Evolutionary conservation across 1,140 invertebrate species (phyloP), one percentile per base, ranked within the genome.

Genomic region (Drosophila equinoxialis): DNA sequence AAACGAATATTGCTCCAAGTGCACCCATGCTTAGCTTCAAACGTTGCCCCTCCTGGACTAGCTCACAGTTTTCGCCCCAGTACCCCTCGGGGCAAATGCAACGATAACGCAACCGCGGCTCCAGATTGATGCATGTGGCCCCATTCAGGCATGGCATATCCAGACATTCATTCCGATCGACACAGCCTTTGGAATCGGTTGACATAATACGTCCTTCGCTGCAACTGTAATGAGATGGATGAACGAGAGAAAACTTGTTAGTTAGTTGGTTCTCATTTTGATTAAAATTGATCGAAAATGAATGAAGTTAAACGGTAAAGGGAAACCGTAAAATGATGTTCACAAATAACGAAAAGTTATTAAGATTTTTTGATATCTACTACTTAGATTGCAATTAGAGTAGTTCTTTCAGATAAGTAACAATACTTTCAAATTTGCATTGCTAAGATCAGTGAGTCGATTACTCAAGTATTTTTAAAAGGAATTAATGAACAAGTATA

Each of bases 51-150:
- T 95, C 94, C 77, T 94, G 93, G 37, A 94, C 92, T 42, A 94
- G 91, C 81, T 95, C 94, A 91, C 95, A 96, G 73, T 95, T 93
- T 64, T 93, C 93, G n/a, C 95, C 95, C 83, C 93, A 94, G 91
- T 94, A 96, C 11, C 94, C 94, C 68, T 93, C 92, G 2, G 94
- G 93, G 83, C 95, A 95, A 20, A 92, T 93, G 90, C 92, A 94
- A 41, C 92, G 93, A 75, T 94, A 94, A 13, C 93, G 91, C 26
- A 93, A 81, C 26, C 92, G 91, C 14, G 93, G 93, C 73, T 94
- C 93, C 71, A 94, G 92, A 87, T 94, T 94, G 61, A 94, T 93
- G 81, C 94, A 94, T 60, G 92, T 92, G 55, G 93, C 94, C n/a
- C 93, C 94, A 81, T 95, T 95, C 35, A 94, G 90, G 67, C 94